A percentile compares a stretch with the other conserved stretches of the same genome.
Evolutionary conservation across 1,140 invertebrate genomes (phyloP).

Genomic region (Calosoma granatense): DNA sequence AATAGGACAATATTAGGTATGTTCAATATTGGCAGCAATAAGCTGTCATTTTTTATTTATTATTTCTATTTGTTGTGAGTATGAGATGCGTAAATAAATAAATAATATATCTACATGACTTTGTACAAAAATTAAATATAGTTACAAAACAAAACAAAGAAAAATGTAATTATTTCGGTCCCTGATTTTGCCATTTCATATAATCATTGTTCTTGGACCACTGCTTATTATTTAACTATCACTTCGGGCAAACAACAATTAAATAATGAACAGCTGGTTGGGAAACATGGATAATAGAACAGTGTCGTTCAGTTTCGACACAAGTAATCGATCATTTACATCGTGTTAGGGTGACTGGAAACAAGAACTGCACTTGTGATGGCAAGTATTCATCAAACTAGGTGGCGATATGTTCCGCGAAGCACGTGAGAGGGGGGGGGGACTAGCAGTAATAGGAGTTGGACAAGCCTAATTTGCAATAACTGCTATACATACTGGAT

Average conservation of each 20-base stretch:
- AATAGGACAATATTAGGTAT: not conserved
- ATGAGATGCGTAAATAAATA: conserved; percentile 33
- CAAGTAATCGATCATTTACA: not conserved
- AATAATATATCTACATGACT: conserved; percentile 35
- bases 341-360: not conserved
- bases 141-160: conserved; percentile 8
- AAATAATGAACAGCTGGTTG: not conserved
- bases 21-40: not conserved
- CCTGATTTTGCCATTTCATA: conserved; percentile 19
- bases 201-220: not conserved
- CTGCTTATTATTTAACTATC: conserved; percentile 3
- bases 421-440: too few species aligned
- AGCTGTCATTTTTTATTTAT: not conserved
- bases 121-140: conserved; percentile 29
- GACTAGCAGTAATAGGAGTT: conserved; percentile 25
- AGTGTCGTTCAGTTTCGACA: not conserved
- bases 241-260: not conserved
- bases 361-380: not conserved
- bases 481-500: conserved; percentile 27
- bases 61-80: conserved; percentile 32
- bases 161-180: conserved; percentile 26
- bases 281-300: not conserved
- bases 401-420: not conserved
- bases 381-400: not conserved
- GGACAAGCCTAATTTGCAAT: conserved; percentile 25